Evolutionary conservation across 2,797 vertebrate species (phyloP), one percentile per base, ranked within the genome.

Genomic region (Botia kubotai): DNA sequence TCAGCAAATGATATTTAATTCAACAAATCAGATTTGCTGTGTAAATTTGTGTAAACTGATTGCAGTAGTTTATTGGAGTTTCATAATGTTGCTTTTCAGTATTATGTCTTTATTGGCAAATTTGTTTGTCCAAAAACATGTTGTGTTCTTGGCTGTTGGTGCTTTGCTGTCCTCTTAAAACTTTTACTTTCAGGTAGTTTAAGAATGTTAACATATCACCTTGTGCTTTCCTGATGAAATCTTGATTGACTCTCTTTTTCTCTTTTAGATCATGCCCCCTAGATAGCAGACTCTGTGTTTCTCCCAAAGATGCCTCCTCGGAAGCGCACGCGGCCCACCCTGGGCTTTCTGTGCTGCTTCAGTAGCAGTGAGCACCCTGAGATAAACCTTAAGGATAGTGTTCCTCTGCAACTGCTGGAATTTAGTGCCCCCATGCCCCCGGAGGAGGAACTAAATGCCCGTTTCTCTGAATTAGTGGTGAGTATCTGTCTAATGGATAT

Each of bases 311-410:
- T 98, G 97, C 97, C 97, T 39, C 96, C 96, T 86, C 94, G 97
- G 88, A 99, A 98, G 93, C 95, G 98, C 93, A 96, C 95, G 74
- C 95, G 96, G 92, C 95, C 96, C 87, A 95, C 95, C 16, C 88
- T 98, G 93, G 96, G 97, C 85, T 96, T 99, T 92, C 92, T 98
- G 86, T 99, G 97, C 91, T 99, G 97, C 90, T 98, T 99, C 0
- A 95, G 96, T 83, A 95, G 96, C 89, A 97, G 91, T 0, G 95
- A 98, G 85, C 95, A 96, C 43, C 97, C 94, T 0, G 97, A 99
- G 93, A 98, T 99, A 91, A 97, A 98, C 92, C 95, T 98, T 79
- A 98, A 96, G 91, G 97, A 98, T 91, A 98, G 90, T 70, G 95
- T 96, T 53, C 97, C 97, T 0, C 93, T 99, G 80, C 97, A 98